A percentile compares a stretch with the other conserved stretches of the same genome.
These are phyloP conservation scores for Molothrus aeneus DNA, from an alignment of 2,797 vertebrate species.

Conservation along the genomic window DNA sequence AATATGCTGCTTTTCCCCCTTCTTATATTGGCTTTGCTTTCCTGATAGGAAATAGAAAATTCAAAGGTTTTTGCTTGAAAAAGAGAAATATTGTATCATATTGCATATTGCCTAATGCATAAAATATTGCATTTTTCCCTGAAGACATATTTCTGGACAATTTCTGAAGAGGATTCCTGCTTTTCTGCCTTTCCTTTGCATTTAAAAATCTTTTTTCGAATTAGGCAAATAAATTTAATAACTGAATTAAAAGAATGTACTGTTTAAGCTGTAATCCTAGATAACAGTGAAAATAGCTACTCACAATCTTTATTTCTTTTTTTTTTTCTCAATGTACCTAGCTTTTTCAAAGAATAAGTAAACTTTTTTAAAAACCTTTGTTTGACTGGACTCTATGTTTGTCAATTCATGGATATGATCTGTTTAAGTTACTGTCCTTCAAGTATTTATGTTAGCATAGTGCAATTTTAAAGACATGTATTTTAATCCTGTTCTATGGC, in stretches of 20 bases:
- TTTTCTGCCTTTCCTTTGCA: background rate
- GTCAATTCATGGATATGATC: background rate
- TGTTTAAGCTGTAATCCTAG: background rate
- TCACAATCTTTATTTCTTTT: background rate
- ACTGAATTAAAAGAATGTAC: accelerated
- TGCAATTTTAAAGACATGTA: background rate
- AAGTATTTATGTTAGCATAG: background rate
- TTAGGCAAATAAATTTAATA: background rate
- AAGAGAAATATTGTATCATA: background rate
- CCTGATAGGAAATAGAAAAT: background rate
- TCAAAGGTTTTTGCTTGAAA: background rate
- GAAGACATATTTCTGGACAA: background rate
- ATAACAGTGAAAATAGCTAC: background rate
- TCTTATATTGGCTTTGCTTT: background rate
- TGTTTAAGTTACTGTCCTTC: background rate
- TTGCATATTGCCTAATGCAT: too few relatives aligned
- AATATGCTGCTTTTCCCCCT: accelerated
- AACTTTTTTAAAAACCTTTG: background rate
- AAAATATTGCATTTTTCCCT: background rate
- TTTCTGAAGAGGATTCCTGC: background rate
- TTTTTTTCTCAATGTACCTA: background rate
- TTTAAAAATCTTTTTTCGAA: background rate
- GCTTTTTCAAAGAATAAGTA: background rate
- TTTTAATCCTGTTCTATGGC: background rate
- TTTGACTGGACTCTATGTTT: background rate